Evolutionary conservation across 2,888 invertebrate genomes (phyloP).

Genomic region (Agonum fuliginosum): DNA sequence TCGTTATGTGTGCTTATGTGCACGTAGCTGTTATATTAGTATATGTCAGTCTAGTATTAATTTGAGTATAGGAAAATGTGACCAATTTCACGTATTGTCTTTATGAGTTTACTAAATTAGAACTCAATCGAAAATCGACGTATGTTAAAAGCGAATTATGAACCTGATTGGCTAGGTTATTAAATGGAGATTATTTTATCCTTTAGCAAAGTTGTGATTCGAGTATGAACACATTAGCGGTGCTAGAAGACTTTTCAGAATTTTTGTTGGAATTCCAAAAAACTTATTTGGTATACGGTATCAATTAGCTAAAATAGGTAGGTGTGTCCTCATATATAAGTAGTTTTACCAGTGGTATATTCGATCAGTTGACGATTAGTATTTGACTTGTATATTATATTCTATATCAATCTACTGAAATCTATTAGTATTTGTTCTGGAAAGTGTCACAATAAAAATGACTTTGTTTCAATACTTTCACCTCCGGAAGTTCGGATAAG

Average conservation of each 20-base stretch:
- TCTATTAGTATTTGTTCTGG: no score
- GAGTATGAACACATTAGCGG: not conserved
- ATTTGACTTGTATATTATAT: no score
- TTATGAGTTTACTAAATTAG: slow-evolving; percentile 10
- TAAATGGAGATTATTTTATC: slow-evolving; percentile 35
- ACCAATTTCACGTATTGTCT: slow-evolving; percentile 7
- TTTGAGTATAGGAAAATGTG: not conserved
- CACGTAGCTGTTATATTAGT: slow-evolving; percentile 3
- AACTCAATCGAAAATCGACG: not conserved
- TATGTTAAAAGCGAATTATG: slow-evolving; percentile 1
- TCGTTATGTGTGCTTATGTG: slow-evolving; percentile 5
- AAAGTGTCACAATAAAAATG: no score
- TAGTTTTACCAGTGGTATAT: no score
- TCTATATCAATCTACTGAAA: no score
- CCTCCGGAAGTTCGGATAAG: no score
- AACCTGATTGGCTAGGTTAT: slow-evolving; percentile 2
- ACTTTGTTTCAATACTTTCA: no score
- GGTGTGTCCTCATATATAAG: no score
- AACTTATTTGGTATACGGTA: not conserved
- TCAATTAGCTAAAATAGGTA: not conserved
- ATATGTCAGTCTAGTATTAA: not conserved
- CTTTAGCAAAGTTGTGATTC: slow-evolving; percentile 16
- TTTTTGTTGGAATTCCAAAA: not conserved
- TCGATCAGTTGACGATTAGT: no score
- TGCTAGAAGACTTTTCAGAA: not conserved